Percentiles rank a stretch among this genome's conserved stretches.
Evolutionary conservation across 2,888 invertebrate genomes (phyloP).

Genomic region (Schizotus pectinicornis): DNA sequence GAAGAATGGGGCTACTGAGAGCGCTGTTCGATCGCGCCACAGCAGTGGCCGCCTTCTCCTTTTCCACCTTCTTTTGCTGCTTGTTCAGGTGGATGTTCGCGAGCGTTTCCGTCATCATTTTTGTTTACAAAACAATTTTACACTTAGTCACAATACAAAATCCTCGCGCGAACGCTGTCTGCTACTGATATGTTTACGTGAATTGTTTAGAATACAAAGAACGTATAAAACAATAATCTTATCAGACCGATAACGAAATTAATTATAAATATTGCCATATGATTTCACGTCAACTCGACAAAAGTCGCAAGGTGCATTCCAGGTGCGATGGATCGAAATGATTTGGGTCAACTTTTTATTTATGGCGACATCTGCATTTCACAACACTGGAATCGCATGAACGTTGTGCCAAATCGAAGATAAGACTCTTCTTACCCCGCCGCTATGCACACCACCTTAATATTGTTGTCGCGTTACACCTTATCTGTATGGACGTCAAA

Average conservation of each 20-base stretch:
- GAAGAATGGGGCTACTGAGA: conserved; percentile 4
- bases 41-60: neutral
- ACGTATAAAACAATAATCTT: conserved; percentile 7
- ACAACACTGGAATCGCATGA: no score
- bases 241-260: conserved; percentile 16
- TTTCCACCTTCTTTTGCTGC: conserved; percentile 11
- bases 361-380: no score
- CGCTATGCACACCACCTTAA: no score
- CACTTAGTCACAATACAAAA: conserved; percentile 5
- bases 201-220: conserved; percentile 23
- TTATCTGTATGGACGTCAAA: no score
- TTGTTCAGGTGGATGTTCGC: conserved; percentile 28
- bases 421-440: no score
- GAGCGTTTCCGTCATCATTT: conserved; percentile 32
- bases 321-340: neutral
- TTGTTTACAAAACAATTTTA: conserved; percentile 11
- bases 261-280: conserved; percentile 20
- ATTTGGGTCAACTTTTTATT: neutral
- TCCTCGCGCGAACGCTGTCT: neutral
- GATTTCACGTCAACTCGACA: neutral
- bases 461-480: no score
- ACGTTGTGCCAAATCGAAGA: no score
- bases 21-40: conserved; percentile 10
- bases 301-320: neutral
- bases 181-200: conserved; percentile 7